These are phyloP conservation scores for Musca domestica DNA, from an alignment of 1,140 invertebrate genomes.

Conservation along the genomic window DNA sequence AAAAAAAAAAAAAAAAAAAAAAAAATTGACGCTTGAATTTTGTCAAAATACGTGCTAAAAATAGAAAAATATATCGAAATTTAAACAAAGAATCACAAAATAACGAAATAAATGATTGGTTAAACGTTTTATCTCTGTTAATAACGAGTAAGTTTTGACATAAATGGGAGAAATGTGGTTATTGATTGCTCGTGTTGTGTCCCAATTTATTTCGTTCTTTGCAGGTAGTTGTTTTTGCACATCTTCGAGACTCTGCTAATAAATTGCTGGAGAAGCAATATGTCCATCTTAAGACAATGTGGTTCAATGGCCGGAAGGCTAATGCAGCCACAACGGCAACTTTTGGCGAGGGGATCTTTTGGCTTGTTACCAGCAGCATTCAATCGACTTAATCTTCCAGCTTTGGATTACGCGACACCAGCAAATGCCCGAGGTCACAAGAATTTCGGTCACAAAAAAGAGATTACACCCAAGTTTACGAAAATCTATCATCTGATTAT, in stretches of 20 bases:
- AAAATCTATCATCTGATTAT: constrained; percentile 54
- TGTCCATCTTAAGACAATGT: constrained; percentile 28
- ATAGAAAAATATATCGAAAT: no score
- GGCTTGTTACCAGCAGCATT: background rate
- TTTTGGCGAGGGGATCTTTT: background rate
- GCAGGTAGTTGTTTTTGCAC: background rate
- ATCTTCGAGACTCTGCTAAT: background rate
- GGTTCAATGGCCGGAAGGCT: constrained; percentile 8
- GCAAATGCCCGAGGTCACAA: constrained; percentile 50
- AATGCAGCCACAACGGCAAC: background rate
- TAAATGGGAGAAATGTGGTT: no score
- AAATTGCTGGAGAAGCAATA: constrained; percentile 3
- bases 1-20: no score
- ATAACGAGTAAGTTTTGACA: no score
- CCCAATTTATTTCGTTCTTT: background rate
- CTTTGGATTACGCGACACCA: background rate
- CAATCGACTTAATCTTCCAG: background rate
- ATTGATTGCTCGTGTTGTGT: no score
- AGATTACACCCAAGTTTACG: constrained; percentile 45
- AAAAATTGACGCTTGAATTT: no score
- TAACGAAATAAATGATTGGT: no score
- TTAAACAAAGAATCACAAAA: no score
- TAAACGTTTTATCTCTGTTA: no score
- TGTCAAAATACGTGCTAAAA: no score
- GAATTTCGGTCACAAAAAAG: constrained; percentile 59